phyloP scores from a whole-genome alignment of 2,113 vertebrate genomes.

The Cyprinodon brontotheroides region DNA sequence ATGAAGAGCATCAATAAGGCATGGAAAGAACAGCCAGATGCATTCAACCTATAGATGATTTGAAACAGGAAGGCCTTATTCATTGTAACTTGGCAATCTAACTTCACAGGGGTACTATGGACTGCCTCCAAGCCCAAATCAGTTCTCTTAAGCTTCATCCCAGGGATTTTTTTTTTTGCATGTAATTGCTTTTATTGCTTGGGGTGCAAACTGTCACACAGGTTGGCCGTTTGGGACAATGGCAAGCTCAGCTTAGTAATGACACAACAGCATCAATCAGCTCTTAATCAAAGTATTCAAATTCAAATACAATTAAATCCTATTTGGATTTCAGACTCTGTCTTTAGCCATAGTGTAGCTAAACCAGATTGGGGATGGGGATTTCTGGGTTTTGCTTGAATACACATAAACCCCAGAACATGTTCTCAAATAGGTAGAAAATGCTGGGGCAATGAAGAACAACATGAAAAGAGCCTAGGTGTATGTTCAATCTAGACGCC shows the following conservation, averaged over 20 bases:
- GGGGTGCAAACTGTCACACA: slow-evolving; percentile 66
- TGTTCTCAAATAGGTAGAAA: no score
- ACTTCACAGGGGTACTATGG: slow-evolving; percentile 78
- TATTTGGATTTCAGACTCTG: no score
- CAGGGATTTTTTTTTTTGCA: slow-evolving; percentile 56
- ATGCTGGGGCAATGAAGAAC: no score
- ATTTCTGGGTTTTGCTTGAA: no score
- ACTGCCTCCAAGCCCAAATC: slow-evolving; percentile 69
- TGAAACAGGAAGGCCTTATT: slow-evolving; percentile 66
- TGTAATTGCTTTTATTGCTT: slow-evolving; percentile 79
- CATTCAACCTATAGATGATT: slow-evolving; percentile 64
- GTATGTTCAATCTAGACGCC: no score
- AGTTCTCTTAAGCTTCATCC: slow-evolving; percentile 77
- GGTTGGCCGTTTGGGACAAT: slow-evolving; percentile 73
- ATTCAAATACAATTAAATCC: background rate
- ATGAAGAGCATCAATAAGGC: slow-evolving; percentile 22
- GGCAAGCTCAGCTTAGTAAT: slow-evolving; percentile 16
- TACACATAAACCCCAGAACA: no score
- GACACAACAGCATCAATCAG: slow-evolving; percentile 62
- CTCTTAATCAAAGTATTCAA: slow-evolving; percentile 72
- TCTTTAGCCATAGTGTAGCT: no score
- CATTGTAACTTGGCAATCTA: slow-evolving; percentile 79
- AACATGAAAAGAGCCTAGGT: no score
- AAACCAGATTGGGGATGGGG: no score
- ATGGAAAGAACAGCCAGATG: slow-evolving; percentile 45